phyloP scores from a whole-genome alignment of 2,797 vertebrate species.

The Microctenopoma steveboyesi region DNA sequence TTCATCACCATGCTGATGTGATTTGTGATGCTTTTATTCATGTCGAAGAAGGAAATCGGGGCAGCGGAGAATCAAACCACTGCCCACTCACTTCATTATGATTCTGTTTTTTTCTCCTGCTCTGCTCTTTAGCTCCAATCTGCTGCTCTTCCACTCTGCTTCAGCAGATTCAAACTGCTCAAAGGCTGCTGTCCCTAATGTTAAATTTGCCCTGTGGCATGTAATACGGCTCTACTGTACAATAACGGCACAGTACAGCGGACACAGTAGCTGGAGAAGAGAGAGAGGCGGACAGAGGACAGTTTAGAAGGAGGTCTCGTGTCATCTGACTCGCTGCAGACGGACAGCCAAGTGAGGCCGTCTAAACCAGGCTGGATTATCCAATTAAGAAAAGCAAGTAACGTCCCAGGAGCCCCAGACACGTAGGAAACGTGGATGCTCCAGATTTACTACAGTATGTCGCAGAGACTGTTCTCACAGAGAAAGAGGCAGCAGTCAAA shows the following conservation, averaged over 20 bases:
- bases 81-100: slow-evolving; percentile 66
- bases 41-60: slow-evolving; percentile 46
- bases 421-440: too few relatives aligned
- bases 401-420: too few relatives aligned
- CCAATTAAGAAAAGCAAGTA: too few relatives aligned
- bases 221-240: slow-evolving; percentile 1
- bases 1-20: slow-evolving; percentile 55
- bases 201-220: slow-evolving; percentile 28
- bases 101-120: slow-evolving; percentile 40
- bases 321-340: too few relatives aligned
- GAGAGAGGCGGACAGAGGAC: slow-evolving; percentile 6
- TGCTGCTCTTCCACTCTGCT: slow-evolving; percentile 38
- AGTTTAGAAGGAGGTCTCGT: not conserved
- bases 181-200: not conserved
- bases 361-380: too few relatives aligned
- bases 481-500: too few relatives aligned
- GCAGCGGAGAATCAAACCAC: slow-evolving; percentile 49
- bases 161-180: slow-evolving; percentile 40
- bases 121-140: slow-evolving; percentile 54
- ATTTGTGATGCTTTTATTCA: slow-evolving; percentile 66
- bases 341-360: too few relatives aligned
- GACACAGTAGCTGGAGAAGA: not conserved
- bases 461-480: too few relatives aligned
- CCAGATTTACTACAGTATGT: too few relatives aligned
- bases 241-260: not conserved